Evolutionary conservation across 2,113 vertebrate species (phyloP).

Genomic region (Dipodomys ordii): DNA sequence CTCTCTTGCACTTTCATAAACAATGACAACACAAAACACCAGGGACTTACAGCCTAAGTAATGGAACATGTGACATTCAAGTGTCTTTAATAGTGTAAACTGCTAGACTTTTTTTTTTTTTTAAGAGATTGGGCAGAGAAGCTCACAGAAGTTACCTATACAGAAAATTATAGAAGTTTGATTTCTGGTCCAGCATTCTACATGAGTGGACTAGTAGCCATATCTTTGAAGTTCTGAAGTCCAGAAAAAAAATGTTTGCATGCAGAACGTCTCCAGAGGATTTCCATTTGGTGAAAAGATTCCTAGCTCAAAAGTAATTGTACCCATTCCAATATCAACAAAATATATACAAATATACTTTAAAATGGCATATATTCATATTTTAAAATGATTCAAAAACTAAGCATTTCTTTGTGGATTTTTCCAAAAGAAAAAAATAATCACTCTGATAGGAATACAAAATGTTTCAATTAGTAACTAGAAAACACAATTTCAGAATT

Average conservation of each 20-base stretch:
- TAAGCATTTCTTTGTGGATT: constrained; percentile 16
- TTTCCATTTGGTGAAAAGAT: constrained; percentile 10
- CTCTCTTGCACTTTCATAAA: neutral
- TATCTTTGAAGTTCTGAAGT: neutral
- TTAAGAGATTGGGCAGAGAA: neutral
- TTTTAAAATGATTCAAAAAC: neutral
- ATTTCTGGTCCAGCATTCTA: neutral
- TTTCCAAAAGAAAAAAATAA: neutral
- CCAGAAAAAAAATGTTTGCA: neutral
- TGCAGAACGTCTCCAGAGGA: neutral
- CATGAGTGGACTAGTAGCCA: neutral
- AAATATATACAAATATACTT: neutral
- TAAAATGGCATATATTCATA: neutral
- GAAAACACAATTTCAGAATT: constrained; percentile 18
- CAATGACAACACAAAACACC: neutral
- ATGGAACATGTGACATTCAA: too few species aligned
- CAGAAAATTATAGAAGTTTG: neutral
- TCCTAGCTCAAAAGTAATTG: constrained; percentile 37
- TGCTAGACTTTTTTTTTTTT: too few species aligned
- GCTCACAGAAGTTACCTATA: neutral
- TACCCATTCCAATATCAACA: neutral
- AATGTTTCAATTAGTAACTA: neutral
- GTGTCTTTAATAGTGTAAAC: too few species aligned
- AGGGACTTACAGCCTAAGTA: neutral
- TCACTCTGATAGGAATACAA: neutral